A percentile compares a stretch with the other conserved stretches of the same genome.
Conservation (phyloP, 2,888 invertebrate genomes). For the Tiliacea aurago region DNA sequence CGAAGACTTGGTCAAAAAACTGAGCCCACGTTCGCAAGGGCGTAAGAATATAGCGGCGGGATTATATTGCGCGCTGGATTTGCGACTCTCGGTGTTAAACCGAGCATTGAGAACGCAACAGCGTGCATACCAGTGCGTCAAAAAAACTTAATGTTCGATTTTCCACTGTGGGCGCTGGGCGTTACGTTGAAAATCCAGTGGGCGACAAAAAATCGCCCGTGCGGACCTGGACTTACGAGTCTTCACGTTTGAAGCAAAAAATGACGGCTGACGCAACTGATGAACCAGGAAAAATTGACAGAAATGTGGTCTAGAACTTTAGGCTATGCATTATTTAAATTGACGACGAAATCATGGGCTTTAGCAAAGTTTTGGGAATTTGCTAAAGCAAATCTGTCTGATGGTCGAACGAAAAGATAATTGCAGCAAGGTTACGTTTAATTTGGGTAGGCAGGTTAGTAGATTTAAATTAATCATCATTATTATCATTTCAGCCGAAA, state of each 20-base stretch:
- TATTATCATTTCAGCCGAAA: too few species aligned
- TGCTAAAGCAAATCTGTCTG: too few species aligned
- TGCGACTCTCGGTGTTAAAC: neutral
- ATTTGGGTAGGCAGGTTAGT: too few species aligned
- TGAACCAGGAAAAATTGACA: slow-evolving; percentile 51
- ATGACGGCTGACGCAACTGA: slow-evolving; percentile 26
- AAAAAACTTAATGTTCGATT: too few species aligned
- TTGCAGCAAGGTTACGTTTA: too few species aligned
- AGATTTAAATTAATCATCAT: too few species aligned
- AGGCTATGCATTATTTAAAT: slow-evolving; percentile 17
- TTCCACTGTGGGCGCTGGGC: neutral
- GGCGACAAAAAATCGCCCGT: too few species aligned
- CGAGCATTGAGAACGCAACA: neutral
- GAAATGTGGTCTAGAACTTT: slow-evolving; percentile 40
- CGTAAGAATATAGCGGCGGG: neutral
- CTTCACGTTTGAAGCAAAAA: slow-evolving; percentile 51
- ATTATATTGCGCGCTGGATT: neutral
- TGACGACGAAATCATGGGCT: neutral
- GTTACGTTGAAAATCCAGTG: neutral
- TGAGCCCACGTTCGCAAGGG: slow-evolving; percentile 8
- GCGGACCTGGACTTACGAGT: neutral
- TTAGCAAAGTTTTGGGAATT: neutral
- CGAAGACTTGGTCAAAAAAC: slow-evolving; percentile 62
- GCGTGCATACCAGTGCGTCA: too few species aligned
- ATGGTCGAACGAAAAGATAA: too few species aligned